Conservation (phyloP, 2,113 vertebrate genomes). For the Dunckerocampus dactyliophorus region DNA sequence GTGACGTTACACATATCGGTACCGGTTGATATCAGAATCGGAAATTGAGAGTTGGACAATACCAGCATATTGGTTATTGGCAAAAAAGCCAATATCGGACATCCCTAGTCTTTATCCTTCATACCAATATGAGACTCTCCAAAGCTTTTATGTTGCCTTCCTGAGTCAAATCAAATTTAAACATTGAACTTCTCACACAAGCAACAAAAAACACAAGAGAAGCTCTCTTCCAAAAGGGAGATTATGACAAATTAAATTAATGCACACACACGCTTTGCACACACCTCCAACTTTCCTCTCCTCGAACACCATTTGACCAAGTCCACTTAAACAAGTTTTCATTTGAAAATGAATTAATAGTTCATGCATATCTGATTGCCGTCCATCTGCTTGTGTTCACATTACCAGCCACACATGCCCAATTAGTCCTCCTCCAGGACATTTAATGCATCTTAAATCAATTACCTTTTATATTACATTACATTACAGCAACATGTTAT, state of each 20-base stretch:
- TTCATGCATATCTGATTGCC: slow-evolving; percentile 55
- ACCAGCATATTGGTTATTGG: too few species aligned
- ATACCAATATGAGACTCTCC: neutral
- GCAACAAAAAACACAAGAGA: slow-evolving; percentile 1
- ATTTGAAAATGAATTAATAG: slow-evolving; percentile 47
- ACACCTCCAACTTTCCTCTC: too few species aligned
- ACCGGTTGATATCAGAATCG: too few species aligned
- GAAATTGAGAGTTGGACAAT: too few species aligned
- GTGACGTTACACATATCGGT: too few species aligned
- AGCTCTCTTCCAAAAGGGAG: slow-evolving; percentile 9
- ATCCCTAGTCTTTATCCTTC: too few species aligned
- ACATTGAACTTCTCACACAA: slow-evolving; percentile 5
- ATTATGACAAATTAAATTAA: slow-evolving; percentile 17
- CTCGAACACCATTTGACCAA: slow-evolving; percentile 17
- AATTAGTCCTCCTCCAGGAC: slow-evolving; percentile 32
- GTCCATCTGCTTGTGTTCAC: slow-evolving; percentile 35
- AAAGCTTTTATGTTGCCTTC: neutral
- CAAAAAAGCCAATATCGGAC: too few species aligned
- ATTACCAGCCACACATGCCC: slow-evolving; percentile 32
- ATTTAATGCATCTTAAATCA: slow-evolving; percentile 48
- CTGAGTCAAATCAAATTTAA: slow-evolving; percentile 11
- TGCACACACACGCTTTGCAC: neutral
- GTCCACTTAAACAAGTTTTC: slow-evolving; percentile 24
- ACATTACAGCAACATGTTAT: slow-evolving; percentile 15
- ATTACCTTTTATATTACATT: slow-evolving; percentile 35